Base-by-base conservation (phyloP, 2,113 vertebrate species). In the Platycercus adscitus region DNA sequence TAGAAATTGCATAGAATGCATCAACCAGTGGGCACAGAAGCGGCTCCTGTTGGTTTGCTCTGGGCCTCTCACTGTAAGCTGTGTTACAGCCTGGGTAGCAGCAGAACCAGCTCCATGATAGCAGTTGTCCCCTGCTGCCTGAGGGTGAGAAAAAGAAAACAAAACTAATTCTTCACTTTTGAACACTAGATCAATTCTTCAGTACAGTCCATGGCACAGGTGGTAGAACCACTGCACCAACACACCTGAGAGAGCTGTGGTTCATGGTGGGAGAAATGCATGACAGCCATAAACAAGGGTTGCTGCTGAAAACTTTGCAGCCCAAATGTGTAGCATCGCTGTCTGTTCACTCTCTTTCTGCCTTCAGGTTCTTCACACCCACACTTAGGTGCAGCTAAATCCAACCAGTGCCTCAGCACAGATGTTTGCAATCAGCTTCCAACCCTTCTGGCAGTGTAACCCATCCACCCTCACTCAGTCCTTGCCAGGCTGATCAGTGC, bases 401-500 rank as follows among this genome's bases (percentile, higher is more conserved):
- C 15, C 44, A 23, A 3, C 16, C 43, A 20, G 20, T 72, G 69
- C 68, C 49, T 28, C 63, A 77, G 61, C 70, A 47, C 31, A 31
- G 16, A 25, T n/a, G 41, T 82, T 88, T 91, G 26, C 25, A 8
- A 4, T 73, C 31, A 21, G 69, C 28, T 56, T 72, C 18, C 18
- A 29, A 2, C 29, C 9, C 20, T 39, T 82, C 23, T 33, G n/a
- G 11, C 47, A 43, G 16, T 35, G 33, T 68, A 73, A 58, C 33
- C 11, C 23, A 37, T 19, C 33, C 0, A 1, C 28, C 60, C 63
- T 46, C 33, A 17, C 41, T 12, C 7, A n/a, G 49, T 26, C 46
- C 33, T 70, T 39, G 28, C 58, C 33, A 28, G 53, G 68, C 19
- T 65, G n/a, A 43, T 43, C 35, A 20, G 20, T 44, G 17, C 18